A percentile compares a stretch with the other conserved stretches of the same genome.
phyloP scores from a whole-genome alignment of 2,113 vertebrate species.

The Chaetura pelagica region DNA sequence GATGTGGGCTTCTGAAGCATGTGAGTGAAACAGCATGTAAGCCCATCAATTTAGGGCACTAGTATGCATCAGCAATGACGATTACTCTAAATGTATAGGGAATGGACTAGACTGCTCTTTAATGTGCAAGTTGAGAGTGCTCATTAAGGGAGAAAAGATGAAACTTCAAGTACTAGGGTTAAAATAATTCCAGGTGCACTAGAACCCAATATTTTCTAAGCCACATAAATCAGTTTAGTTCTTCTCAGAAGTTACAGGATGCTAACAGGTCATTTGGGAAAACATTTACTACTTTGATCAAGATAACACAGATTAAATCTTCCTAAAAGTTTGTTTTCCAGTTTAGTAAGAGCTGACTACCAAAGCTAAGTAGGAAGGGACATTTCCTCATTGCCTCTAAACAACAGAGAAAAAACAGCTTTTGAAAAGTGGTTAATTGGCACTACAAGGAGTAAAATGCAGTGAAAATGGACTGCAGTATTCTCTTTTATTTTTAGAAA shows the following conservation, averaged over 20 bases:
- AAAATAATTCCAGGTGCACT: background rate
- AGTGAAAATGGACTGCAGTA: background rate
- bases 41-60: background rate
- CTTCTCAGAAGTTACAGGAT: background rate
- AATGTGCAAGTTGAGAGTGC: background rate
- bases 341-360: background rate
- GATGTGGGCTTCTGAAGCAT: background rate
- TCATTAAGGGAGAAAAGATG: background rate
- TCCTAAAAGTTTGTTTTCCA: background rate
- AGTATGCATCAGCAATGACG: background rate
- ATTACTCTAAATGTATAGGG: background rate
- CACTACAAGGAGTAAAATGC: background rate
- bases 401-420: background rate
- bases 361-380: background rate
- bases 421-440: background rate
- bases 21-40: background rate
- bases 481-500: conserved; percentile 22
- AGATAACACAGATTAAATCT: too few relatives aligned
- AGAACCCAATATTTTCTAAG: rapidly evolving
- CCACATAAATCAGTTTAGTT: background rate
- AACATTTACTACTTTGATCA: background rate
- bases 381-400: background rate
- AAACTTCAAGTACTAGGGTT: background rate
- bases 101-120: background rate
- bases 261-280: background rate